These are phyloP conservation scores for Chrysomela aeneicollis DNA, from an alignment of 2,888 invertebrate genomes.

Conservation along the genomic window DNA sequence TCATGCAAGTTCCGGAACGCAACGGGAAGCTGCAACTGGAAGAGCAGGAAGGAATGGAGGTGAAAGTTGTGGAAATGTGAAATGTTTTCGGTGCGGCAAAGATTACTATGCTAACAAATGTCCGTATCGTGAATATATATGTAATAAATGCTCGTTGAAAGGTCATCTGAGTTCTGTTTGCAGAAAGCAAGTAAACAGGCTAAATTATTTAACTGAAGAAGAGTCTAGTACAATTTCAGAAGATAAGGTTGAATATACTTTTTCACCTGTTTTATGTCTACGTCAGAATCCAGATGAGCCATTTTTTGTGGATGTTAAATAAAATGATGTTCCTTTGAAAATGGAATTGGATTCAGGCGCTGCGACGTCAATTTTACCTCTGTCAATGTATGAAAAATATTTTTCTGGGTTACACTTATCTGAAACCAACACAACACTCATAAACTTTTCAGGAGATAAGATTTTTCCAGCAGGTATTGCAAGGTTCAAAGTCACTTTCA, in stretches of 20 bases:
- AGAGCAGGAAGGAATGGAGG: not conserved
- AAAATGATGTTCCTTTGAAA: too few species aligned
- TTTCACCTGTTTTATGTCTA: too few species aligned
- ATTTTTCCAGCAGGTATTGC: too few species aligned
- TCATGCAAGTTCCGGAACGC: not conserved
- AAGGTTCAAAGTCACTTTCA: too few species aligned
- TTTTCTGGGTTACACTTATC: not conserved
- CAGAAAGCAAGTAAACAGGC: not conserved
- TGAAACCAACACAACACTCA: slow-evolving; percentile 3
- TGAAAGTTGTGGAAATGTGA: not conserved
- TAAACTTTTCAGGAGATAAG: too few species aligned
- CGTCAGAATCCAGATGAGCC: too few species aligned
- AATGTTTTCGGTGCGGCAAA: slow-evolving; percentile 9
- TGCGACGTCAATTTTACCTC: slow-evolving; percentile 1
- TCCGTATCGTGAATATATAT: too few species aligned
- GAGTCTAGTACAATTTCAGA: too few species aligned
- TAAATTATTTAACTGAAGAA: too few species aligned
- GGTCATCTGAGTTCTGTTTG: slow-evolving; percentile 11
- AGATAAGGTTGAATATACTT: too few species aligned
- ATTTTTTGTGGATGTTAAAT: too few species aligned
- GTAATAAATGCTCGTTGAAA: slow-evolving; percentile 5
- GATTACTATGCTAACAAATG: slow-evolving; percentile 1
- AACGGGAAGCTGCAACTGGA: not conserved
- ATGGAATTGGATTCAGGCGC: too few species aligned
- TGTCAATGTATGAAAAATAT: not conserved